Evolutionary conservation across 2,888 invertebrate genomes (phyloP).

Genomic region (Lepidocyrtoides sp.): DNA sequence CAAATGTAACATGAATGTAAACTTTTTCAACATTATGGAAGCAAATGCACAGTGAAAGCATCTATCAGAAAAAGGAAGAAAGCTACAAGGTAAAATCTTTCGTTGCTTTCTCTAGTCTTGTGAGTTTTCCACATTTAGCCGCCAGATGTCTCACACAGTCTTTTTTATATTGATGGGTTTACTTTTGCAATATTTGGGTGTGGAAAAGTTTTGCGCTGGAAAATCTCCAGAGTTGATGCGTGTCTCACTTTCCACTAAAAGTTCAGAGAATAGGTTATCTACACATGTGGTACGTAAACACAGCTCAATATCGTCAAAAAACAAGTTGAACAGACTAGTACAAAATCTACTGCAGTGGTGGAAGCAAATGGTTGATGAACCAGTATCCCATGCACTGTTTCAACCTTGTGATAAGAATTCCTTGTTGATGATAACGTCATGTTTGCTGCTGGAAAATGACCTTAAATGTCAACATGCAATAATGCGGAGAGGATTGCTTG

Average conservation of each 20-base stretch:
- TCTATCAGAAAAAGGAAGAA: background rate
- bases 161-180: background rate
- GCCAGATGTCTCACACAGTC: background rate
- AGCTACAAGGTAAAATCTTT: background rate
- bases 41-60: background rate
- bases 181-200: background rate
- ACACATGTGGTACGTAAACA: no score
- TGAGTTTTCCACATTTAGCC: background rate
- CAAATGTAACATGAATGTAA: no score
- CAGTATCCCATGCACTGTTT: no score
- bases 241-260: conserved; percentile 21
- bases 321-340: no score
- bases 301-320: no score
- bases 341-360: no score
- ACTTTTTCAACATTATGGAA: background rate
- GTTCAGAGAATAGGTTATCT: no score
- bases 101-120: background rate
- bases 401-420: conserved; percentile 41
- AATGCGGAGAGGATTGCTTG: background rate
- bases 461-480: conserved; percentile 17
- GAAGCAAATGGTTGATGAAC: background rate
- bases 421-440: background rate
- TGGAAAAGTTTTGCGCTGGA: background rate
- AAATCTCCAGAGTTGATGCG: background rate
- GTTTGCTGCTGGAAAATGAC: conserved; percentile 4